Evolutionary conservation across 2,113 vertebrate species (phyloP).

Genomic region (Amia ocellicauda): DNA sequence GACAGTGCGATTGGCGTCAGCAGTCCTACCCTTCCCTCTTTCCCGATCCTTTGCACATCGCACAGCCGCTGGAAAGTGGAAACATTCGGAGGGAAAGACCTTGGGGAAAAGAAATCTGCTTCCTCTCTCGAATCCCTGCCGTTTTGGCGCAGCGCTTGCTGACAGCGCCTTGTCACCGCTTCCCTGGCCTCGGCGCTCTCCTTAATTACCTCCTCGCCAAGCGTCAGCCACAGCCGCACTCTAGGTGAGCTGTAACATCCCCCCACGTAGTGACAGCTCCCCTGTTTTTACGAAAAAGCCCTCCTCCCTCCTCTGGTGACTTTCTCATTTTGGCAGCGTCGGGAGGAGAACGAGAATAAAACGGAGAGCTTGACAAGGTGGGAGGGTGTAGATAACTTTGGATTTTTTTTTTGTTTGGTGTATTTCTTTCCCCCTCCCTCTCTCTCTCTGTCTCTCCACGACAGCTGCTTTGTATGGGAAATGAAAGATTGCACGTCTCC

Average conservation of each 20-base stretch:
- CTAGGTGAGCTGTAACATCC: background rate
- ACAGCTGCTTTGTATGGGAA: conserved; percentile 30
- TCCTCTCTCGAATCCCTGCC: too few species aligned
- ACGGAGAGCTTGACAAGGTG: background rate
- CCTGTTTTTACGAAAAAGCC: background rate
- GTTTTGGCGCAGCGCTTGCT: too few species aligned
- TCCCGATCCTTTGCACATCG: too few species aligned
- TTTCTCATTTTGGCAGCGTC: too few species aligned
- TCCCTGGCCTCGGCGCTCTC: background rate
- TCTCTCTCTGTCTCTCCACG: background rate
- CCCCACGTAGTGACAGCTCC: background rate
- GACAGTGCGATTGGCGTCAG: too few species aligned
- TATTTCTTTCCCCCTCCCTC: background rate
- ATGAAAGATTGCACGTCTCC: background rate
- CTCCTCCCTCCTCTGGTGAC: too few species aligned
- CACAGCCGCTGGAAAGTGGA: too few species aligned
- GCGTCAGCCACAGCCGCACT: background rate
- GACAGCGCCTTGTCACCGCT: background rate
- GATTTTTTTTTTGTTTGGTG: conserved; percentile 1
- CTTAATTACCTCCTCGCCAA: background rate
- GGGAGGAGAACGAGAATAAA: background rate
- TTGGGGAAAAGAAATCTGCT: too few species aligned
- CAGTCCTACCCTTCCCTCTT: too few species aligned
- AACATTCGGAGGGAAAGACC: too few species aligned
- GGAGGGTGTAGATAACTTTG: background rate